Evolutionary conservation across 2,113 vertebrate species (phyloP).

Genomic region (Deroptyus accipitrinus): DNA sequence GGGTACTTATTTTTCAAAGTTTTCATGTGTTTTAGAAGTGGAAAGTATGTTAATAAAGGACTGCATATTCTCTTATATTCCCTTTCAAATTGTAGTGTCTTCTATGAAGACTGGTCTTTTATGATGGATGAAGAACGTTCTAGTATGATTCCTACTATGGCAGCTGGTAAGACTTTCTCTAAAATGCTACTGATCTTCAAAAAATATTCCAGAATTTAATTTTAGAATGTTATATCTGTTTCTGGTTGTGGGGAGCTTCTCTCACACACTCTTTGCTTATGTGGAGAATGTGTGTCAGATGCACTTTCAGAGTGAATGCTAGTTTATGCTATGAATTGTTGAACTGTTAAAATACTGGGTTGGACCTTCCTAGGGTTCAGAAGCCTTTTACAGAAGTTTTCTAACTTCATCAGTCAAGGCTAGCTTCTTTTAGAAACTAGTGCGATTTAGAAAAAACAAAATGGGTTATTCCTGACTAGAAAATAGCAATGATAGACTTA

Average conservation of each 20-base stretch:
- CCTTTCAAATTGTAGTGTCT: slow-evolving; percentile 76
- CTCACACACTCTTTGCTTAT: neutral
- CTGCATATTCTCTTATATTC: neutral
- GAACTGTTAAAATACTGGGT: neutral
- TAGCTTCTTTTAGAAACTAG: neutral
- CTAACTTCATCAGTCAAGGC: neutral
- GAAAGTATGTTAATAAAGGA: neutral
- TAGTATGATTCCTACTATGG: slow-evolving; percentile 98
- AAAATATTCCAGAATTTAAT: neutral
- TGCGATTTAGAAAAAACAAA: neutral
- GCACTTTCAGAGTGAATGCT: neutral
- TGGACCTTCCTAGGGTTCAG: neutral
- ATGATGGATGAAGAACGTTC: slow-evolving; percentile 93
- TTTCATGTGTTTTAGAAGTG: neutral
- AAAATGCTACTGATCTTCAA: neutral
- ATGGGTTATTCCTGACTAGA: neutral
- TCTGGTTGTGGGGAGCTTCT: neutral
- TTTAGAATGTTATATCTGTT: neutral
- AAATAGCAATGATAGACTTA: neutral
- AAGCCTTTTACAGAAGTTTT: neutral
- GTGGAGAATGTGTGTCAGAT: neutral
- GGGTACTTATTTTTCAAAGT: neutral
- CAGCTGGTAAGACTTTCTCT: slow-evolving; percentile 84
- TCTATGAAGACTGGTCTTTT: slow-evolving; percentile 98
- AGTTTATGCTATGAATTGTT: neutral